Base-by-base conservation (phyloP, 2,113 vertebrate genomes). In the Phalacrocorax brasilianus region DNA sequence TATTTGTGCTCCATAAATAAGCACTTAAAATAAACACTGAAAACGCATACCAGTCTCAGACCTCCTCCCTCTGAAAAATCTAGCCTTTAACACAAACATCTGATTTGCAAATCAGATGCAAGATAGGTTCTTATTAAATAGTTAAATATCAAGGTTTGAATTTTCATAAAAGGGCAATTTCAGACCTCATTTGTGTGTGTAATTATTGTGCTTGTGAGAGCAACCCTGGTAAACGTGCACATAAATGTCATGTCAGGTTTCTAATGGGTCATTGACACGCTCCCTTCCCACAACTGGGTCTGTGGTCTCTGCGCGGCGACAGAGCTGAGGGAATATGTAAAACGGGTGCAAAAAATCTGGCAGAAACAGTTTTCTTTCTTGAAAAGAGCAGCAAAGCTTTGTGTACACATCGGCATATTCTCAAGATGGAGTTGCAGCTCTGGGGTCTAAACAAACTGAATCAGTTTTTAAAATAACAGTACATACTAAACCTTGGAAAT, bases 91-190 rank as follows among this genome's bases (percentile, higher is more conserved):
- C 11, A 45, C 73, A 45, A 89, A 89, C 42, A 74, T 19, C 92
- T 91, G 94, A 93, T 89, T 95, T 95, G 77, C 81, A 91, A 96
- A 95, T 85, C 67, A 88, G 62, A 89, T 82, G 80, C 77, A 5
- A 79, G 86, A 76, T 84, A 70, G 50, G 53, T 80, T 89, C 87
- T 91, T 93, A 89, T 82, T 95, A 95, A 95, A 88, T 22, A 59
- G 88, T 95, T 95, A 97, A 95, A 95, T 96, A 97, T 88, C 95
- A 95, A 96, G 86, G 94, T 87, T 93, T 89, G 95, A 62, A 87
- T 97, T 95, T 94, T 95, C 94, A 87, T 89, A 79, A 97, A 97
- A 97, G 93, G 97, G 89, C 94, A 97, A 97, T 96, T 97, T 97
- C 96, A 18, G 18, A 89, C 89, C 94, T 96, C 96, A 73, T 97